These are phyloP conservation scores for Otocyon megalotis DNA, from an alignment of 2,113 vertebrate species.

Conservation along the genomic window DNA sequence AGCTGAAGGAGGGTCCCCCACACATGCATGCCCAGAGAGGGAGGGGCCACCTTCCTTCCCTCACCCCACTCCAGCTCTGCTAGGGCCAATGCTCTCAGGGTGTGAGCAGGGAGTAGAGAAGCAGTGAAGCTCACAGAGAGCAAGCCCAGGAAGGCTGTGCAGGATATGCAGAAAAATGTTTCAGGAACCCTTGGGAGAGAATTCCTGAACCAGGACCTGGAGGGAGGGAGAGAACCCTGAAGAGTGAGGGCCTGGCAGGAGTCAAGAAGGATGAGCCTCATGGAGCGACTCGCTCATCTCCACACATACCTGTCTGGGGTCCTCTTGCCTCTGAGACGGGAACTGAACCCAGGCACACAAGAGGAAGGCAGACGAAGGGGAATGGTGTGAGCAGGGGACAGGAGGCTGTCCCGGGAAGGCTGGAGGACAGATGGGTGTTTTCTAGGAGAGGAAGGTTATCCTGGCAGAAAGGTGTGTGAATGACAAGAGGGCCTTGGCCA, in stretches of 20 bases:
- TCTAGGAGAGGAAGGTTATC: too few species aligned
- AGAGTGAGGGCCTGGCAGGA: too few species aligned
- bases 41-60: too few species aligned
- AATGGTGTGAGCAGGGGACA: not conserved
- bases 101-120: not conserved
- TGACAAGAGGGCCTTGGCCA: fast-evolving
- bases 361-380: fast-evolving
- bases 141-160: not conserved
- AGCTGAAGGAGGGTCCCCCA: not conserved
- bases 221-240: fast-evolving
- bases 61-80: fast-evolving
- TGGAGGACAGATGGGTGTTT: not conserved
- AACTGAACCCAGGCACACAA: fast-evolving
- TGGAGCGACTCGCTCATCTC: fast-evolving
- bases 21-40: fast-evolving
- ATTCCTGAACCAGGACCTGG: fast-evolving
- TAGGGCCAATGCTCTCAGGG: not conserved
- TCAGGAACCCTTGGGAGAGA: not conserved
- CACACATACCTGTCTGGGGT: fast-evolving
- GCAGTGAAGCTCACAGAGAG: not conserved
- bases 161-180: not conserved
- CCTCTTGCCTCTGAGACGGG: not conserved
- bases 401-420: not conserved
- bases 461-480: not conserved
- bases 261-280: fast-evolving